Percentiles rank a stretch among this genome's conserved stretches.
These are phyloP conservation scores for Chrysolina oricalcia DNA, from an alignment of 2,888 invertebrate species.

Conservation along the genomic window DNA sequence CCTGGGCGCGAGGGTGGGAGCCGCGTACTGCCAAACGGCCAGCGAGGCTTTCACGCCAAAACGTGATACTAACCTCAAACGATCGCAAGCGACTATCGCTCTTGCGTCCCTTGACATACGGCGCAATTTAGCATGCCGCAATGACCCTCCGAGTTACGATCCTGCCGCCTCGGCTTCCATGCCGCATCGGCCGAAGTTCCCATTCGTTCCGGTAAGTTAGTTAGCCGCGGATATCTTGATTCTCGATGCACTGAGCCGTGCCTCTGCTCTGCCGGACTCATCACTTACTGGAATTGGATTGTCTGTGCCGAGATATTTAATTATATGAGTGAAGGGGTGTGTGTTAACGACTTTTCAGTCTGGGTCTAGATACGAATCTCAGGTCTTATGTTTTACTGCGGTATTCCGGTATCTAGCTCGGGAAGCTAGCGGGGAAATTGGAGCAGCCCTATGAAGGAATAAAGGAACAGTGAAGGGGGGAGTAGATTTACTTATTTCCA, in stretches of 20 bases:
- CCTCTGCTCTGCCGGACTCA: conserved; percentile 29
- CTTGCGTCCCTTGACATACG: not conserved
- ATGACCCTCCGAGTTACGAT: not conserved
- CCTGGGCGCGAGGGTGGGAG: conserved; percentile 51
- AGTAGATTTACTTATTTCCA: too few species aligned
- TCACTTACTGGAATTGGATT: conserved; percentile 50
- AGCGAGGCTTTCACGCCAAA: not conserved
- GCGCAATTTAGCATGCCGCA: not conserved
- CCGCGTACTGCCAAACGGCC: not conserved
- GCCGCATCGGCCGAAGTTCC: conserved; percentile 65
- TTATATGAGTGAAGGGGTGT: conserved; percentile 43
- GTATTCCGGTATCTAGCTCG: not conserved
- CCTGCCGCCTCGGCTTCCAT: not conserved
- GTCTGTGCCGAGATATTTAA: conserved; percentile 45
- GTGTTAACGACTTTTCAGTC: conserved; percentile 37
- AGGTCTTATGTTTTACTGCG: not conserved
- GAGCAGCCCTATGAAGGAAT: too few species aligned
- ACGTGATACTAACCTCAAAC: not conserved
- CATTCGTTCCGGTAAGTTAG: conserved; percentile 66
- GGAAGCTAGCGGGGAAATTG: too few species aligned
- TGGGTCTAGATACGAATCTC: conserved; percentile 2
- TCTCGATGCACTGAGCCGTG: conserved; percentile 22
- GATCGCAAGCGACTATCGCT: not conserved
- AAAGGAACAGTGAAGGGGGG: too few species aligned
- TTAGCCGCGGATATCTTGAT: conserved; percentile 57